A percentile compares a stretch with the other conserved stretches of the same genome.
Conservation (phyloP, 2,888 invertebrate species). For the Nipponacmea schrenckii region DNA sequence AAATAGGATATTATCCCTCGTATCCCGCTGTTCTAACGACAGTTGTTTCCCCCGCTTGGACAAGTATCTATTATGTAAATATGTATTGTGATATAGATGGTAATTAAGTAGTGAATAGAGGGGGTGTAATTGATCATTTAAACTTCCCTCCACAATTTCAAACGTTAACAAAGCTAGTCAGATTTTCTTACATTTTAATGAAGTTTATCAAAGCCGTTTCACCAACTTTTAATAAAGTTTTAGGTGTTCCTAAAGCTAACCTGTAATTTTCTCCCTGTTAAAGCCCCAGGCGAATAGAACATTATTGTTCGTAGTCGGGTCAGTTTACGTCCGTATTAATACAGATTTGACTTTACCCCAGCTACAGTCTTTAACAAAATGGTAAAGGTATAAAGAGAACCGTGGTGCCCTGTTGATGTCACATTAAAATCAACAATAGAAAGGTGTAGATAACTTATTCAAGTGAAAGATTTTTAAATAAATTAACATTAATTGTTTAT, state of each 20-base stretch:
- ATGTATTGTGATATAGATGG: slow-evolving; percentile 5
- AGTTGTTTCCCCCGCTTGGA: not conserved
- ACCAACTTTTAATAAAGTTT: not conserved
- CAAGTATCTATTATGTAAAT: not conserved
- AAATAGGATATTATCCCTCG: not conserved
- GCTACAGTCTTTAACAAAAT: not conserved
- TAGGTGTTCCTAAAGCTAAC: not conserved
- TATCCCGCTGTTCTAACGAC: not conserved
- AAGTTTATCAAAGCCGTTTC: slow-evolving; percentile 2
- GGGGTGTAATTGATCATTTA: slow-evolving; percentile 4
- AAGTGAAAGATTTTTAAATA: slow-evolving; percentile 2
- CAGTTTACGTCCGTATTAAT: not conserved
- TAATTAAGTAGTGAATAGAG: slow-evolving; percentile 6
- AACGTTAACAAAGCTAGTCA: not conserved
- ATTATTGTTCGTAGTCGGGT: slow-evolving; percentile 2
- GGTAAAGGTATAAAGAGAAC: not conserved
- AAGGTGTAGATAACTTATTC: not conserved
- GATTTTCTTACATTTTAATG: slow-evolving; percentile 7
- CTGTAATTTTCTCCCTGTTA: slow-evolving; percentile 2
- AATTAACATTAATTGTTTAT: not conserved
- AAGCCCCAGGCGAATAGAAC: not conserved
- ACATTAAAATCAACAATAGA: not conserved
- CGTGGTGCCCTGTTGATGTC: not conserved
- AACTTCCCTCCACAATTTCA: not conserved
- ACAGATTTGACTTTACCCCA: not conserved